These are phyloP conservation scores for Diabrotica undecimpunctata DNA, from an alignment of 1,140 invertebrate species.

Conservation along the genomic window DNA sequence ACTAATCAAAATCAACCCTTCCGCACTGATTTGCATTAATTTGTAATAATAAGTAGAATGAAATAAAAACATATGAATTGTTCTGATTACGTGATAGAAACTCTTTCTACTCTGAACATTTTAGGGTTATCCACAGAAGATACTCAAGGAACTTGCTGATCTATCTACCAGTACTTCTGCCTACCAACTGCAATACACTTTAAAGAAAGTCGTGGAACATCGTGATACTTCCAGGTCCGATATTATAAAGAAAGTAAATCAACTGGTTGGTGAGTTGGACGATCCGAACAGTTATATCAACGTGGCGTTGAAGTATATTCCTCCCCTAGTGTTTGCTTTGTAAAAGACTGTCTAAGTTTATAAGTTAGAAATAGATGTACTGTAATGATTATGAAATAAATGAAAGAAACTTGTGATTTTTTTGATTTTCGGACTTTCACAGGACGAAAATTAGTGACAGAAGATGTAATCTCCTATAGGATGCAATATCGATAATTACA, in stretches of 20 bases:
- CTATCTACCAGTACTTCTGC: conserved; percentile 50
- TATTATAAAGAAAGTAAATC: conserved; percentile 52
- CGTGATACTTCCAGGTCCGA: conserved; percentile 51
- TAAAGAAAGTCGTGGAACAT: conserved; percentile 52
- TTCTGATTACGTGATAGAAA: too few species aligned
- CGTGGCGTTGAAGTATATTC: conserved; percentile 49
- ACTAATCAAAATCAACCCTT: too few species aligned
- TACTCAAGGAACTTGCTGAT: conserved; percentile 49
- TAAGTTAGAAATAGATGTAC: too few species aligned
- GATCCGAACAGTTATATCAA: conserved; percentile 51
- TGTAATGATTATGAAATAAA: too few species aligned
- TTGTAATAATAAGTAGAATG: too few species aligned
- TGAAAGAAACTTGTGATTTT: too few species aligned
- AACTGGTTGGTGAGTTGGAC: conserved; percentile 51
- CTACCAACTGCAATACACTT: conserved; percentile 49
- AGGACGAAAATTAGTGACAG: too few species aligned
- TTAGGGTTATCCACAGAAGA: conserved; percentile 52
- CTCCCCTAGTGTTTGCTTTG: conserved; percentile 37
- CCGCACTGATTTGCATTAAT: too few species aligned
- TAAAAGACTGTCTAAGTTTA: not conserved
- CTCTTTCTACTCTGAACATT: conserved; percentile 22
- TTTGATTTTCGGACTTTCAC: too few species aligned
- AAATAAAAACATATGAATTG: too few species aligned
- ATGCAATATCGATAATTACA: too few species aligned
- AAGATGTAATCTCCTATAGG: too few species aligned